A percentile compares a stretch with the other conserved stretches of the same genome.
phyloP scores from a whole-genome alignment of 1,140 invertebrate genomes.

The Papilio dardanus region DNA sequence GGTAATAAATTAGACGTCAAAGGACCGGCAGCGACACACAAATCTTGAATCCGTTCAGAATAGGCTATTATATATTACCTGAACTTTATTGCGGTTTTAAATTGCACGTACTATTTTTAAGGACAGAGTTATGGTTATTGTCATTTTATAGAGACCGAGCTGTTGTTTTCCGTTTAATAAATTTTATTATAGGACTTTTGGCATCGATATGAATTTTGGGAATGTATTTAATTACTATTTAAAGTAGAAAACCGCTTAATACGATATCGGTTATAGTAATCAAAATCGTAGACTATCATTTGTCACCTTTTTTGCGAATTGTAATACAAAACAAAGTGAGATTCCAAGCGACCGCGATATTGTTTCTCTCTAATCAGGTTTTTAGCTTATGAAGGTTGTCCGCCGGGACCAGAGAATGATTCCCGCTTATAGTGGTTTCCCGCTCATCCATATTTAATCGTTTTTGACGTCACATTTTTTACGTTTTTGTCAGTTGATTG shows the following conservation, averaged over 20 bases:
- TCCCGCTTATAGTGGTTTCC: too few relatives aligned
- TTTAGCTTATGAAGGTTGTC: too few relatives aligned
- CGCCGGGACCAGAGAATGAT: too few relatives aligned
- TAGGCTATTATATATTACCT: conserved; percentile 47
- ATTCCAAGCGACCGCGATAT: too few relatives aligned
- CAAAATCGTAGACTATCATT: too few relatives aligned
- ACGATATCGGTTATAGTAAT: neutral
- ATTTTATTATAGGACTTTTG: conserved; percentile 24
- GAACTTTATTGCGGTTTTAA: conserved; percentile 33
- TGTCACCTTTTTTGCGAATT: too few relatives aligned
- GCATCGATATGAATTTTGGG: neutral
- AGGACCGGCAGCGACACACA: conserved; percentile 54
- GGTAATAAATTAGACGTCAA: conserved; percentile 66
- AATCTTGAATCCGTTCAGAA: conserved; percentile 51
- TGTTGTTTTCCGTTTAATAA: conserved; percentile 26
- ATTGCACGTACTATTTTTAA: conserved; percentile 36
- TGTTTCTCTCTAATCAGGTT: too few relatives aligned
- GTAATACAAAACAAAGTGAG: too few relatives aligned
- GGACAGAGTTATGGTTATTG: conserved; percentile 28
- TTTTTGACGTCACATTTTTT: neutral
- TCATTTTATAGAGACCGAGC: conserved; percentile 15
- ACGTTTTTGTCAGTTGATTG: neutral
- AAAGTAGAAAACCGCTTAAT: neutral
- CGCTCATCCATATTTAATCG: too few relatives aligned
- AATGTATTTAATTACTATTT: neutral